Percentiles rank a stretch among this genome's conserved stretches.
phyloP scores from a whole-genome alignment of 1,140 invertebrate genomes.

The Chironomus tepperi region DNA sequence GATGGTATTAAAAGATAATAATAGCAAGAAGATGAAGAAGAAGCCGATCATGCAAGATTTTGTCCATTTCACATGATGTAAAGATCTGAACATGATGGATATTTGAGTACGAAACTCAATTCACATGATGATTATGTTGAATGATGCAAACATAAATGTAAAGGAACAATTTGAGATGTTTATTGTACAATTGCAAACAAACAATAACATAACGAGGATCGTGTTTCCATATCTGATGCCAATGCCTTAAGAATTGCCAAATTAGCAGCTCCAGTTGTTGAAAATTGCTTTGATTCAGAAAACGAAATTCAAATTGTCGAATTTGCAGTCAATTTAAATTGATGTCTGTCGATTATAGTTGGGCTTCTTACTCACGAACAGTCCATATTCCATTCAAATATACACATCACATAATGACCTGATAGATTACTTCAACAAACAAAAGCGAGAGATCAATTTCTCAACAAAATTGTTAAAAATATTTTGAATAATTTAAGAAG shows the following conservation, averaged over 20 bases:
- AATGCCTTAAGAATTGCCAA: too few relatives aligned
- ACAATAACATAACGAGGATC: slow-evolving; percentile 1
- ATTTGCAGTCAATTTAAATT: not conserved
- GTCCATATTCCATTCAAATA: not conserved
- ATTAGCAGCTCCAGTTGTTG: too few relatives aligned
- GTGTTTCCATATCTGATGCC: not conserved
- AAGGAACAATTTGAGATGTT: slow-evolving; percentile 2
- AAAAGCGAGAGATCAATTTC: slow-evolving; percentile 10
- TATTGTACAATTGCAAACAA: slow-evolving; percentile 9
- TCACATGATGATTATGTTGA: too few relatives aligned
- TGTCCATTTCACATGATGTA: not conserved
- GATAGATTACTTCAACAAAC: slow-evolving; percentile 8
- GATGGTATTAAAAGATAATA: slow-evolving; percentile 16
- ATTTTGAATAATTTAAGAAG: not conserved
- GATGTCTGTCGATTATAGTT: not conserved
- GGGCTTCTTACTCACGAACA: not conserved
- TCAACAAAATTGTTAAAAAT: not conserved
- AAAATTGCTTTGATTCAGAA: not conserved
- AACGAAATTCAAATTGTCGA: not conserved
- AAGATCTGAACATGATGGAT: not conserved
- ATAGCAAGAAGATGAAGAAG: not conserved
- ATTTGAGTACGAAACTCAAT: not conserved
- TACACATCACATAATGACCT: not conserved
- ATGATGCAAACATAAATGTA: too few relatives aligned
- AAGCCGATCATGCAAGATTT: not conserved